Percentiles rank a stretch among this genome's conserved stretches.
These are phyloP conservation scores for Stictocephala bisonia DNA, from an alignment of 2,888 invertebrate species.

Conservation along the genomic window DNA sequence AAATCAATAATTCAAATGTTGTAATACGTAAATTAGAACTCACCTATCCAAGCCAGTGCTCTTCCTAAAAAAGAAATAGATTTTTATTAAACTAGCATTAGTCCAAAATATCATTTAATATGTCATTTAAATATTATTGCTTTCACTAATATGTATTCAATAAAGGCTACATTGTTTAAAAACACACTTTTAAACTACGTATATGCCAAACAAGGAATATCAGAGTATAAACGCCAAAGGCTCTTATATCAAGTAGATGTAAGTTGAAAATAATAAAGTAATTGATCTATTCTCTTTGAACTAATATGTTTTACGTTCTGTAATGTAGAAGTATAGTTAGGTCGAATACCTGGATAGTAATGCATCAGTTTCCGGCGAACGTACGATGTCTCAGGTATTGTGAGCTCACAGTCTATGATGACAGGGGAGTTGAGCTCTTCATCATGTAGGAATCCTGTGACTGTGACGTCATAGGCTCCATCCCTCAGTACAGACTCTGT, in stretches of 20 bases:
- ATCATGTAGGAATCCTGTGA: constrained; percentile 54
- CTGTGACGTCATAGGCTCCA: constrained; percentile 55
- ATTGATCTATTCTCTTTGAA: background rate
- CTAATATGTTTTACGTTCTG: too few relatives aligned
- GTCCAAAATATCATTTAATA: background rate
- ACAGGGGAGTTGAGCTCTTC: constrained; percentile 57
- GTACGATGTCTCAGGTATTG: constrained; percentile 61
- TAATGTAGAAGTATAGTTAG: too few relatives aligned
- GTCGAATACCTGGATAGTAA: constrained; percentile 62
- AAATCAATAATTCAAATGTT: too few relatives aligned
- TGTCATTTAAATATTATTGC: background rate
- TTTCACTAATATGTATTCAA: too few relatives aligned
- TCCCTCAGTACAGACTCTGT: constrained; percentile 35
- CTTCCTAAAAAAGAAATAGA: constrained; percentile 21
- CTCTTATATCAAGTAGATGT: background rate
- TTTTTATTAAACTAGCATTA: background rate
- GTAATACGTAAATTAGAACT: too few relatives aligned
- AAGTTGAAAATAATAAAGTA: background rate
- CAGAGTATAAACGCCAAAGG: background rate
- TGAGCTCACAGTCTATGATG: constrained; percentile 62
- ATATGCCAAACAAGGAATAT: background rate
- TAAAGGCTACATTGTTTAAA: too few relatives aligned
- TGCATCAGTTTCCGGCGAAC: constrained; percentile 59
- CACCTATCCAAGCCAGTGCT: constrained; percentile 41
- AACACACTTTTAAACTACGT: background rate